Evolutionary conservation across 2,888 invertebrate genomes (phyloP).

Genomic region (Andrena fulva): DNA sequence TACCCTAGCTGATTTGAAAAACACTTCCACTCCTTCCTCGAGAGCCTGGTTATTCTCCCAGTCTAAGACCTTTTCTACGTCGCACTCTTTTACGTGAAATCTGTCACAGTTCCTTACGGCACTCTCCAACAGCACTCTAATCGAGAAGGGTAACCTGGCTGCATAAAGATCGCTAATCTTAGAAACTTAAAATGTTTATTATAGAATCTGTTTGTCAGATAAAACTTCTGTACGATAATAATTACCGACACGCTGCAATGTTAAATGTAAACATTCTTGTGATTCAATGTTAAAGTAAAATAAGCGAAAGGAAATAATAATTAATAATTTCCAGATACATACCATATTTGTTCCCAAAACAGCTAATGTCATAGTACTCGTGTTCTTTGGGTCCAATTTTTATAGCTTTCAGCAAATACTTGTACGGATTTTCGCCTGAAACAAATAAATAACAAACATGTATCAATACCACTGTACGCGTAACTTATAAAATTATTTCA

Average conservation of each 20-base stretch:
- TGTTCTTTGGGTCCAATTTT: slow-evolving; percentile 88
- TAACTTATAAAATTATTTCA: no score
- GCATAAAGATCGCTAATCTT: slow-evolving; percentile 36
- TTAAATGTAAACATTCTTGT: no score
- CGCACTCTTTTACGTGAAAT: slow-evolving; percentile 94
- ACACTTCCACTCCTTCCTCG: slow-evolving; percentile 93
- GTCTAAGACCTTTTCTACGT: slow-evolving; percentile 94
- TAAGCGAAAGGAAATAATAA: not conserved
- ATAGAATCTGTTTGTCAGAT: not conserved
- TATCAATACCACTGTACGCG: not conserved
- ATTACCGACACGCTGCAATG: not conserved
- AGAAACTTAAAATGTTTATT: slow-evolving; percentile 20
- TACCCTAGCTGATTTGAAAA: slow-evolving; percentile 98
- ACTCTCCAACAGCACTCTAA: slow-evolving; percentile 96
- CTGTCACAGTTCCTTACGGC: slow-evolving; percentile 98
- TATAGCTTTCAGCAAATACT: slow-evolving; percentile 87
- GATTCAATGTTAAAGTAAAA: not conserved
- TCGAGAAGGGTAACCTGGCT: slow-evolving; percentile 95
- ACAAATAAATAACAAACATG: slow-evolving; percentile 12
- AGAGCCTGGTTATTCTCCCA: slow-evolving; percentile 93
- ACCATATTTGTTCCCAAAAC: slow-evolving; percentile 93
- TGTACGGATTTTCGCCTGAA: slow-evolving; percentile 88
- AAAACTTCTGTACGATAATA: not conserved
- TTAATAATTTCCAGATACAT: slow-evolving; percentile 60
- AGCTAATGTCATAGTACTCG: slow-evolving; percentile 92